Conservation (phyloP, 2,888 invertebrate genomes). For the Lasioglossum figueresi region DNA sequence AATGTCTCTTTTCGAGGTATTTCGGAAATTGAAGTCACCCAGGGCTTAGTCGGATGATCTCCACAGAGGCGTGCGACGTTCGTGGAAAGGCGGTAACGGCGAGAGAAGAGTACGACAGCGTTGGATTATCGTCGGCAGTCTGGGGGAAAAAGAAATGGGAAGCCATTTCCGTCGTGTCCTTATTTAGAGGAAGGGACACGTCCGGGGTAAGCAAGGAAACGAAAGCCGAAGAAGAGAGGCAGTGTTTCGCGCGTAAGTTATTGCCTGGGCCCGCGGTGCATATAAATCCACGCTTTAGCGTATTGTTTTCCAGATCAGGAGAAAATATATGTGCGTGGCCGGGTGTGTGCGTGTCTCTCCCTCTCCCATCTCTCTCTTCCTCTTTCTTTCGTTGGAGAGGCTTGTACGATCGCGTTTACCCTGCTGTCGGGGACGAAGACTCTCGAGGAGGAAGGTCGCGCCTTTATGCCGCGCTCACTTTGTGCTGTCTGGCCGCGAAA, state of each 20-base stretch:
- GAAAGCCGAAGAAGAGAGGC: slow-evolving; percentile 71
- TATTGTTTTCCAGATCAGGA: slow-evolving; percentile 84
- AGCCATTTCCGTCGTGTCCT: slow-evolving; percentile 81
- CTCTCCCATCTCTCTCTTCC: neutral
- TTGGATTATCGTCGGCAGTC: slow-evolving; percentile 55
- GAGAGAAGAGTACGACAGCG: slow-evolving; percentile 8
- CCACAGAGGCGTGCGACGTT: slow-evolving; percentile 7
- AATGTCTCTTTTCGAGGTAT: slow-evolving; percentile 37
- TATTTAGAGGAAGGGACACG: slow-evolving; percentile 80
- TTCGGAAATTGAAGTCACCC: slow-evolving; percentile 8
- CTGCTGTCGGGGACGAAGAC: slow-evolving; percentile 63
- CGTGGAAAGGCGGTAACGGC: neutral
- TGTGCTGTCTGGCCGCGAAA: slow-evolving; percentile 68
- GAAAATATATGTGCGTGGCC: slow-evolving; percentile 80
- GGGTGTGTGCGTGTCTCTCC: neutral
- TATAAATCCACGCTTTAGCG: slow-evolving; percentile 82
- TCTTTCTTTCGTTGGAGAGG: slow-evolving; percentile 12
- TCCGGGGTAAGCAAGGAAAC: slow-evolving; percentile 69
- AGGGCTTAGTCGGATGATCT: slow-evolving; percentile 42
- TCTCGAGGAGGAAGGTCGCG: slow-evolving; percentile 67
- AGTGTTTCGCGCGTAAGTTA: slow-evolving; percentile 79
- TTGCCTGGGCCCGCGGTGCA: slow-evolving; percentile 78
- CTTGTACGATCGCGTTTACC: slow-evolving; percentile 19
- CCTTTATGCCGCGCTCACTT: slow-evolving; percentile 71
- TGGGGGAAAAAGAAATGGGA: slow-evolving; percentile 75